Percentiles rank a stretch among this genome's conserved stretches.
phyloP scores from a whole-genome alignment of 35 echinoderm and acorn worm genomes.

The Heliocidaris erythrogramma region DNA sequence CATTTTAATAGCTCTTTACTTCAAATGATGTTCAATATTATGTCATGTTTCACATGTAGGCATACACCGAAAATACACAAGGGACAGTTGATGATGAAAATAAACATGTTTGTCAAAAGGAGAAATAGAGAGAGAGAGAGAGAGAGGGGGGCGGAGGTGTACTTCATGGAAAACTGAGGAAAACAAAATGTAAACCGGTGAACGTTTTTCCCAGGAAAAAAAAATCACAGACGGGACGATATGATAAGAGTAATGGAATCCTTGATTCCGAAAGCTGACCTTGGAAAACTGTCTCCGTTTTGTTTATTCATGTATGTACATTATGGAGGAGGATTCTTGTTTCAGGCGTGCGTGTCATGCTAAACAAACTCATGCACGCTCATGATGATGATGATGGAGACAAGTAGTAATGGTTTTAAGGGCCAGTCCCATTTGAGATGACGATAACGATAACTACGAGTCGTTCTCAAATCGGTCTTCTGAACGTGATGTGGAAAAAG shows the following conservation, averaged over 20 bases:
- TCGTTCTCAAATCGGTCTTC: background rate
- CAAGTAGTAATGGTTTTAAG: background rate
- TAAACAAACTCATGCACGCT: background rate
- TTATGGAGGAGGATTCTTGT: background rate
- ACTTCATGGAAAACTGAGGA: no score
- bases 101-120: no score
- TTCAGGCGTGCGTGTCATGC: background rate
- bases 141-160: background rate
- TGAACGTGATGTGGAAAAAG: background rate
- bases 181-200: no score
- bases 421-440: background rate
- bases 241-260: background rate
- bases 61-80: background rate
- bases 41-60: background rate
- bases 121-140: no score
- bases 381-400: background rate
- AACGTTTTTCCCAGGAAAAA: no score
- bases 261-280: background rate
- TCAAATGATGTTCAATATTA: background rate
- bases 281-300: background rate
- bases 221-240: no score
- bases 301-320: background rate
- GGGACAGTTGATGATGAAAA: no score
- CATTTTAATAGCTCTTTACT: background rate
- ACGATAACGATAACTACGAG: background rate